Conservation (phyloP, 2,888 invertebrate genomes). For the Agrenia bidenticulata region DNA sequence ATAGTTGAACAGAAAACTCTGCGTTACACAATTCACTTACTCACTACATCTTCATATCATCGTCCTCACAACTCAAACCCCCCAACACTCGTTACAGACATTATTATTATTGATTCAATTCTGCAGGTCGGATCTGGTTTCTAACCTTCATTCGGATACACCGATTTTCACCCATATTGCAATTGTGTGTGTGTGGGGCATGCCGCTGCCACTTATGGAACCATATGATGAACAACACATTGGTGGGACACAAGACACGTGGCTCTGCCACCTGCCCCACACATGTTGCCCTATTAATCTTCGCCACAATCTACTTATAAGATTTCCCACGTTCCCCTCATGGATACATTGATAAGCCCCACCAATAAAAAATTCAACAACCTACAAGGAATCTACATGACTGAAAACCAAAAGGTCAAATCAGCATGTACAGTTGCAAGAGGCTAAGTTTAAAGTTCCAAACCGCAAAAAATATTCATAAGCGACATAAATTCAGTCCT, state of each 20-base stretch:
- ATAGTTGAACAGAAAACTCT: constrained; percentile 14
- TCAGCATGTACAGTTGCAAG: neutral
- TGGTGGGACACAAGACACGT: constrained; percentile 50
- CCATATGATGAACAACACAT: constrained; percentile 16
- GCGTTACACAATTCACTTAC: constrained; percentile 10
- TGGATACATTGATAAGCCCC: constrained; percentile 8
- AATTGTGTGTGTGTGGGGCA: neutral
- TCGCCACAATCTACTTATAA: neutral
- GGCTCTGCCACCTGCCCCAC: constrained; percentile 52
- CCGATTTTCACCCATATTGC: constrained; percentile 10
- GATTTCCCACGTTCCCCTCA: constrained; percentile 6
- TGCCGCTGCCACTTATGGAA: constrained; percentile 5
- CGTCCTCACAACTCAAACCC: neutral
- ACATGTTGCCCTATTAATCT: constrained; percentile 49
- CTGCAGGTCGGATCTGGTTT: neutral
- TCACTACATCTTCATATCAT: constrained; percentile 8
- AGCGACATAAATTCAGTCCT: neutral
- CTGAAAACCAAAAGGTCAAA: neutral
- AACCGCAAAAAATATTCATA: too few relatives aligned
- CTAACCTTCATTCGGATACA: constrained; percentile 6
- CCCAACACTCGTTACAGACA: too few relatives aligned
- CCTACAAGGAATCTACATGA: constrained; percentile 11
- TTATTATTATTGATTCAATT: too few relatives aligned
- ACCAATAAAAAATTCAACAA: neutral
- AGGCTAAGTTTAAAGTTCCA: too few relatives aligned